A percentile compares a stretch with the other conserved stretches of the same genome.
Evolutionary conservation across 2,888 invertebrate species (phyloP).

Genomic region (Hydraecia micacea): DNA sequence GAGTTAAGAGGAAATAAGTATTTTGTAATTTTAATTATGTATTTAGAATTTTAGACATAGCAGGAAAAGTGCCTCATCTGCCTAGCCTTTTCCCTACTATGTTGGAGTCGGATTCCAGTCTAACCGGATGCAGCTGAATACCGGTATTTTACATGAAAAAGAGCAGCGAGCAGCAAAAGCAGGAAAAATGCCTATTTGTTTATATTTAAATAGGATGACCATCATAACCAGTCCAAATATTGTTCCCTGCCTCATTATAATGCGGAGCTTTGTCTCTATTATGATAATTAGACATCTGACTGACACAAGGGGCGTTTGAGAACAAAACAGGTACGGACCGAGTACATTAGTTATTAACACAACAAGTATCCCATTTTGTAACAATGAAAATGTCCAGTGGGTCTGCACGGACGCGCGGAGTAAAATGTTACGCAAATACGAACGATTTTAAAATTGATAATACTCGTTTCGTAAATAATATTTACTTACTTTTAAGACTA

Average conservation of each 20-base stretch:
- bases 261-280: slow-evolving; percentile 44
- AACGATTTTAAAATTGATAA: not conserved
- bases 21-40: not conserved
- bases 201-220: slow-evolving; percentile 3
- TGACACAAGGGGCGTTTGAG: slow-evolving; percentile 29
- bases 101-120: no score
- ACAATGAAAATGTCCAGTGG: not conserved
- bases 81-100: no score
- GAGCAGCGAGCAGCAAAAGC: no score
- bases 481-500: not conserved
- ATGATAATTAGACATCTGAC: slow-evolving; percentile 44
- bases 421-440: no score
- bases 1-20: not conserved
- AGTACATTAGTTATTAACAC: slow-evolving; percentile 31
- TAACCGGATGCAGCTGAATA: no score
- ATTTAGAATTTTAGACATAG: not conserved
- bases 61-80: not conserved
- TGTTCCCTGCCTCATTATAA: slow-evolving; percentile 37
- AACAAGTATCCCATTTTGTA: slow-evolving; percentile 9
- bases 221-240: slow-evolving; percentile 21
- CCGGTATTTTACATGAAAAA: no score
- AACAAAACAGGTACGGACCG: slow-evolving; percentile 24
- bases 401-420: not conserved
- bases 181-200: not conserved
- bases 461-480: not conserved